phyloP scores from a whole-genome alignment of 2,888 invertebrate genomes.

The Epinotia demarniana region DNA sequence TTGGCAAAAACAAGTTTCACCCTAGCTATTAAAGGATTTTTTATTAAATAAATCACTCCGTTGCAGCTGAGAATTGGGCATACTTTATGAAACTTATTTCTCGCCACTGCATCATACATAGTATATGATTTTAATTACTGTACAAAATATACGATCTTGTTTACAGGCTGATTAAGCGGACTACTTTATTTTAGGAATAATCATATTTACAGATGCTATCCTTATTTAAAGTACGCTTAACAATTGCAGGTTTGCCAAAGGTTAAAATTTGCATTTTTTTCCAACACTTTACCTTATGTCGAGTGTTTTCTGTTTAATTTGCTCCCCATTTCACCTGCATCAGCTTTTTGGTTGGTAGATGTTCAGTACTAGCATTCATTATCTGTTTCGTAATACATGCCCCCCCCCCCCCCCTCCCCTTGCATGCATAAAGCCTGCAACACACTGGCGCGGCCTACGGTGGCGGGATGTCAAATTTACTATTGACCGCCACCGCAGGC shows the following conservation, averaged over 20 bases:
- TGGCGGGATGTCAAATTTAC: too few species aligned
- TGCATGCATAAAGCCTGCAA: too few species aligned
- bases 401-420: too few species aligned
- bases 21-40: neutral
- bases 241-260: conserved; percentile 84
- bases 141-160: conserved; percentile 50
- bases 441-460: too few species aligned
- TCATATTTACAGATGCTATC: conserved; percentile 54
- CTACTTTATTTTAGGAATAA: conserved; percentile 54
- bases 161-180: conserved; percentile 62
- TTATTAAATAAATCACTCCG: neutral
- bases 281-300: conserved; percentile 68
- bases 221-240: conserved; percentile 70
- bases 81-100: conserved; percentile 28
- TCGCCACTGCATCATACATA: conserved; percentile 2
- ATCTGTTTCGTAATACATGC: conserved; percentile 47
- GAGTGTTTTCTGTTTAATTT: conserved; percentile 61
- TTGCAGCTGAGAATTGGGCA: neutral
- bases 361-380: conserved; percentile 42
- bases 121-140: conserved; percentile 6
- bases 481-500: too few species aligned
- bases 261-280: conserved; percentile 84
- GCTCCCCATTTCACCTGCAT: conserved; percentile 60
- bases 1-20: conserved; percentile 29
- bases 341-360: conserved; percentile 54